Base-by-base conservation (phyloP, 2,797 vertebrate genomes). In the Vespertilio murinus region DNA sequence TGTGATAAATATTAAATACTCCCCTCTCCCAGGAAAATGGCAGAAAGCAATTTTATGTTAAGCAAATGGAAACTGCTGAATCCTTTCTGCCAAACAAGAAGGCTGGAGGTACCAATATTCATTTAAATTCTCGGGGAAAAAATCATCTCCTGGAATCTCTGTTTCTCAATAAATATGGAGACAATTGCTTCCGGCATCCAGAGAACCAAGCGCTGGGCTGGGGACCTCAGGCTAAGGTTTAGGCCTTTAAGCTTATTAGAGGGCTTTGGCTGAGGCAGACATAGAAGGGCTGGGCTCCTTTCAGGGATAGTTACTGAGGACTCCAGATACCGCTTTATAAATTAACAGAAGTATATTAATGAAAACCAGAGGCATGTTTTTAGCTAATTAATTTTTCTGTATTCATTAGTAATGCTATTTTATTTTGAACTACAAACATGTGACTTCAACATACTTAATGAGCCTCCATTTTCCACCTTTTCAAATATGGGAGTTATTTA, bases 1-100 rank as follows among this genome's bases (percentile, higher is more conserved):
- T 52, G 64, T 95, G 90, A 96, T 93, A 95, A 96, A 96, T 89
- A 91, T 73, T 87, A 96, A 96, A 82, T 90, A 90, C 22, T 91
- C 89, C 40, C n/a, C 47, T 93, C 47, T 92, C 38, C 92, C 12
- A 45, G 64, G 14, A 94, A 96, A 85, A 79, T 54, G 64, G 77
- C 30, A 87, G n/a, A 73, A 92, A 91, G 77, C 71, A 95, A 89
- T 94, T 96, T 96, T 92, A 94, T 93, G 96, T 95, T 80, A 83
- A 45, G 42, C 38, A 38, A 22, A 90, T 35, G 18, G 88, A 95
- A 96, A 86, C 8, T 73, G 67, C 30, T 92, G n/a, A 82, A 86
- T 94, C 33, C 65, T 93, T 88, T 49, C 74, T 71, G 70, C 79
- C 25, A 59, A 92, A 91, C 18, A 93, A 75, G 28, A 88, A 56